These are phyloP conservation scores for Rhinopomastus cyanomelas DNA, from an alignment of 2,113 vertebrate genomes.

Conservation along the genomic window DNA sequence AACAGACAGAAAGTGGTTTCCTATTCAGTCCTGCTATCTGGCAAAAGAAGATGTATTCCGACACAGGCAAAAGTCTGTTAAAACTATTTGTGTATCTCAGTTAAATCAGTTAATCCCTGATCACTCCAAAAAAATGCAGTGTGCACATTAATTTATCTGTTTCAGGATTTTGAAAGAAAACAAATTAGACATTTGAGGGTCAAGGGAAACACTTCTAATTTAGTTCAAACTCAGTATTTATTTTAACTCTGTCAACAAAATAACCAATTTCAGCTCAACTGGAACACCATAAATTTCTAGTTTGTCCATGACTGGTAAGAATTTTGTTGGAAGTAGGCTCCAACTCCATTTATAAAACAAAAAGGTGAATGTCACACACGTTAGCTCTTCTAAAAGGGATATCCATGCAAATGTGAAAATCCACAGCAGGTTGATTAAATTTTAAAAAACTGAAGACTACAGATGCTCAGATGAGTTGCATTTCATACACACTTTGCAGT, in stretches of 20 bases:
- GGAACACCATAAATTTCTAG: slow-evolving; percentile 4
- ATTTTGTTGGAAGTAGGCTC: neutral
- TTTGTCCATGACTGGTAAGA: neutral
- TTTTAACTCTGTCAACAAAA: slow-evolving; percentile 26
- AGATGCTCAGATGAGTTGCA: neutral
- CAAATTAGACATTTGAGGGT: neutral
- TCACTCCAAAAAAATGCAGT: neutral
- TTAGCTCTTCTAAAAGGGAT: neutral
- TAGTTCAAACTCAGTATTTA: neutral
- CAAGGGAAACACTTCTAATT: neutral
- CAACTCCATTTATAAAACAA: neutral
- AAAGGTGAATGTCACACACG: neutral
- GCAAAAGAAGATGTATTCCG: neutral
- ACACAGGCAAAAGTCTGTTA: neutral
- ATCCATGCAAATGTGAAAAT: neutral
- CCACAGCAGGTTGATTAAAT: neutral
- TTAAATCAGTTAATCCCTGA: neutral
- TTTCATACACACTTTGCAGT: neutral
- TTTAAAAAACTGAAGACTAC: neutral
- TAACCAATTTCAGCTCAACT: slow-evolving; percentile 22
- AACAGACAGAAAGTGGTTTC: neutral
- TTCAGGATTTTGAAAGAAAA: neutral
- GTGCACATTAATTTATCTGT: neutral
- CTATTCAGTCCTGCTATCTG: neutral
- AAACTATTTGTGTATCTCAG: neutral